Evolutionary conservation across 2,113 vertebrate genomes (phyloP).

Genomic region (Hyperopisus bebe): DNA sequence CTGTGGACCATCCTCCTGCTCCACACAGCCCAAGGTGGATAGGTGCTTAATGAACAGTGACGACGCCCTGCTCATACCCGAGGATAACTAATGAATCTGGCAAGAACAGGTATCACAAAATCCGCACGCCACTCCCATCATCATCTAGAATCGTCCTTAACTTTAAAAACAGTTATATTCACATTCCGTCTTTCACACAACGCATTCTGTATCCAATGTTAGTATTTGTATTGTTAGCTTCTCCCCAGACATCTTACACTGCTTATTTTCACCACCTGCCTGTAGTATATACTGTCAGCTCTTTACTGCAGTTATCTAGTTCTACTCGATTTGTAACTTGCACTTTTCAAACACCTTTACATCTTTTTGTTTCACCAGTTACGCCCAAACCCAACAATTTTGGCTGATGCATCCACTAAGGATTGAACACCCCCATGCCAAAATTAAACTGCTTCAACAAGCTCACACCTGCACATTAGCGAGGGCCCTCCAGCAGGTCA

Average conservation of each 20-base stretch:
- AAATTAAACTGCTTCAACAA: not conserved
- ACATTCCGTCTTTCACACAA: not conserved
- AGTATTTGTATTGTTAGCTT: not conserved
- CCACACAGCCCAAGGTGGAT: not conserved
- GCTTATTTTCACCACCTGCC: not conserved
- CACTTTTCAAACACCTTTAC: not conserved
- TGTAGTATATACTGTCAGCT: not conserved
- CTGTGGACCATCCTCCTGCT: not conserved
- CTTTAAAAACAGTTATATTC: not conserved
- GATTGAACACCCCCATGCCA: not conserved
- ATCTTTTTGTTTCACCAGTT: not conserved
- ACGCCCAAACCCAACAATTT: not conserved
- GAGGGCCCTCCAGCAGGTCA: not conserved
- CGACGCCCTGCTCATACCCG: not conserved
- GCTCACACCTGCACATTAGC: not conserved
- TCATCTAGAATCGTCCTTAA: not conserved
- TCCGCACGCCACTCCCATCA: not conserved
- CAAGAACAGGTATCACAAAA: not conserved
- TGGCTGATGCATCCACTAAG: not conserved
- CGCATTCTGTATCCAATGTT: not conserved
- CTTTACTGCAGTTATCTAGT: not conserved
- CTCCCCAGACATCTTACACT: not conserved
- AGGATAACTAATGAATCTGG: not conserved
- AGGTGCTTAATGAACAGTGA: not conserved
- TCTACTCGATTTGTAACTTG: not conserved